A percentile compares a stretch with the other conserved stretches of the same genome.
Conservation (phyloP, 2,113 vertebrate genomes). For the Chaetura pelagica region DNA sequence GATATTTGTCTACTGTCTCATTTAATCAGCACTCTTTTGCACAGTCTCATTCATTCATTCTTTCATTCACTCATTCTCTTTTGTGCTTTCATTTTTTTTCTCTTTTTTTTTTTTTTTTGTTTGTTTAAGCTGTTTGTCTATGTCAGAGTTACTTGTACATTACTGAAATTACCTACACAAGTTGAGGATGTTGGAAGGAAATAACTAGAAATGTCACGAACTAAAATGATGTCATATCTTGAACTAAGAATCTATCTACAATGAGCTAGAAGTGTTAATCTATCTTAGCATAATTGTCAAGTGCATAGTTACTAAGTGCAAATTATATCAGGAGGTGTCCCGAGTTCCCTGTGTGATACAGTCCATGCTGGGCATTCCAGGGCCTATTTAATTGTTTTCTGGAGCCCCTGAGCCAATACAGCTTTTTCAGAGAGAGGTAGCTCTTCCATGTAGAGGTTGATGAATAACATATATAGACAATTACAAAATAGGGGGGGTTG, state of each 20-base stretch:
- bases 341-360: rapidly evolving
- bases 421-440: neutral
- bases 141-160: neutral
- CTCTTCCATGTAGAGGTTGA: neutral
- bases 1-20: neutral
- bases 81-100: rapidly evolving
- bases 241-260: neutral
- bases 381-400: neutral
- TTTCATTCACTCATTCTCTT: neutral
- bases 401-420: neutral
- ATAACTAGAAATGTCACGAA: neutral
- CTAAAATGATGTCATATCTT: neutral
- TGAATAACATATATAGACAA: neutral
- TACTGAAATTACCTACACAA: neutral
- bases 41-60: neutral
- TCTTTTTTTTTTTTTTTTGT: neutral
- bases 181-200: neutral
- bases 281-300: neutral
- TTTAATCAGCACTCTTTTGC: neutral
- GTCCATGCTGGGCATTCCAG: neutral
- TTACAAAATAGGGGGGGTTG: neutral
- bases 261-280: neutral
- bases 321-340: neutral
- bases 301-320: neutral
- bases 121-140: neutral